phyloP scores from a whole-genome alignment of 2,888 invertebrate species.

The Tanypteryx hageni region DNA sequence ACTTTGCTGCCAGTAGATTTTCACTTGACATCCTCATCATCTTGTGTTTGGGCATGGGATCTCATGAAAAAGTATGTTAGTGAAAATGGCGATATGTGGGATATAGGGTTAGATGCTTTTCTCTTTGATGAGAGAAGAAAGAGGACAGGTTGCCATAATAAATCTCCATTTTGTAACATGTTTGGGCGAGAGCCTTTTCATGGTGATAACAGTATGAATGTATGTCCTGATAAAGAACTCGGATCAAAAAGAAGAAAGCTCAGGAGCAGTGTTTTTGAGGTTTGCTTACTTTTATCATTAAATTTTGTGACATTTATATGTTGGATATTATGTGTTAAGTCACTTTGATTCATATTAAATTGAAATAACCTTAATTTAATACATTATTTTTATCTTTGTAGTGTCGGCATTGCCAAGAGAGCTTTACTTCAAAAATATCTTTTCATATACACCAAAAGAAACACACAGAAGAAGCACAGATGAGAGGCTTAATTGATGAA shows the following conservation, averaged over 20 bases:
- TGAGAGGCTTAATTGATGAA: conserved; percentile 69
- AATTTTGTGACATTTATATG: not conserved
- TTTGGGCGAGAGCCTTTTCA: conserved; percentile 69
- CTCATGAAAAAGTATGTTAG: conserved; percentile 67
- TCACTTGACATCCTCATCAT: not conserved
- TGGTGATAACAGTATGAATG: conserved; percentile 68
- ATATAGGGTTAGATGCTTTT: conserved; percentile 68
- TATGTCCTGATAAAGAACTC: conserved; percentile 67
- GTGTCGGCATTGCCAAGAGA: conserved; percentile 71
- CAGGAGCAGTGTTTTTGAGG: conserved; percentile 70
- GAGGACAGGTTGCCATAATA: conserved; percentile 41
- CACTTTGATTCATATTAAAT: not conserved
- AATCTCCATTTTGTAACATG: conserved; percentile 70
- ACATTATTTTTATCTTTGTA: conserved; percentile 66
- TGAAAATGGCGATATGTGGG: conserved; percentile 68
- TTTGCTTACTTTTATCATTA: conserved; percentile 47
- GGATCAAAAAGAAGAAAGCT: conserved; percentile 68
- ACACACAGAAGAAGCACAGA: conserved; percentile 70
- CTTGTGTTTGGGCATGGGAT: conserved; percentile 68
- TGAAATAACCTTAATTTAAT: not conserved
- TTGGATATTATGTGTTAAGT: not conserved
- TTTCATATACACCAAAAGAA: conserved; percentile 71
- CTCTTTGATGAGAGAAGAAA: conserved; percentile 69
- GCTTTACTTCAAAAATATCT: conserved; percentile 71
- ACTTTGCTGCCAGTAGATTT: not conserved